A percentile compares a stretch with the other conserved stretches of the same genome.
Evolutionary conservation across 2,113 vertebrate species (phyloP).

Genomic region (Chlorodrepanis virens): DNA sequence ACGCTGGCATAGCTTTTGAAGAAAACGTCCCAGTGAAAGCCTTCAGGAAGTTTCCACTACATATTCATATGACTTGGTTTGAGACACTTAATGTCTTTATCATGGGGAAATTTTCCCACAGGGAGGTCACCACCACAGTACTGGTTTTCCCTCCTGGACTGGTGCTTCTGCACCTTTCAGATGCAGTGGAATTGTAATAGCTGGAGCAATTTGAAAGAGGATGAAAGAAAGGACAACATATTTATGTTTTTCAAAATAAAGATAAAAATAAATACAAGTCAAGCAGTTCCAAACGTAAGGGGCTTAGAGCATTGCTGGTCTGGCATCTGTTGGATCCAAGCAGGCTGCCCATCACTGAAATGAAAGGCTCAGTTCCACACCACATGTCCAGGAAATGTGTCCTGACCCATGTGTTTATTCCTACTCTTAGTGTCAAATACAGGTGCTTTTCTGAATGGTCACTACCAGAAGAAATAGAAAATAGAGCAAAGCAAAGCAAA

Average conservation of each 20-base stretch:
- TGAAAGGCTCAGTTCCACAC: not conserved
- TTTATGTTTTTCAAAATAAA: not conserved
- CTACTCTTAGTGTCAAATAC: not conserved
- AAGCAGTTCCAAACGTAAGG: not conserved
- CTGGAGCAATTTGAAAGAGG: not conserved
- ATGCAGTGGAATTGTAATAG: not conserved
- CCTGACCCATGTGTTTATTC: not conserved
- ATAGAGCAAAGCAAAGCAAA: not conserved
- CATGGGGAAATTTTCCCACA: not conserved
- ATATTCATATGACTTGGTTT: not conserved
- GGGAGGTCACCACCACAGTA: not conserved
- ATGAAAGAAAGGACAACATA: not conserved
- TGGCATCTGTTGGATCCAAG: not conserved
- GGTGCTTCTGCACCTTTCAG: not conserved
- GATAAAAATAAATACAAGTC: not conserved
- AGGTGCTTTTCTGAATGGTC: not conserved
- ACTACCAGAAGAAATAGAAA: not conserved
- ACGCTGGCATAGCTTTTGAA: not conserved
- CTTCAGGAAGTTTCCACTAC: not conserved
- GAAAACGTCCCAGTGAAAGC: not conserved
- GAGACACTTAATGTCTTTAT: not conserved
- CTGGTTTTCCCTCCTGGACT: not conserved
- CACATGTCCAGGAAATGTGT: not conserved
- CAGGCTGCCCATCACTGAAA: not conserved
- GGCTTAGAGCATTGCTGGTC: not conserved